Conservation (phyloP, 1,140 invertebrate genomes). For the Drosophila oshimai region DNA sequence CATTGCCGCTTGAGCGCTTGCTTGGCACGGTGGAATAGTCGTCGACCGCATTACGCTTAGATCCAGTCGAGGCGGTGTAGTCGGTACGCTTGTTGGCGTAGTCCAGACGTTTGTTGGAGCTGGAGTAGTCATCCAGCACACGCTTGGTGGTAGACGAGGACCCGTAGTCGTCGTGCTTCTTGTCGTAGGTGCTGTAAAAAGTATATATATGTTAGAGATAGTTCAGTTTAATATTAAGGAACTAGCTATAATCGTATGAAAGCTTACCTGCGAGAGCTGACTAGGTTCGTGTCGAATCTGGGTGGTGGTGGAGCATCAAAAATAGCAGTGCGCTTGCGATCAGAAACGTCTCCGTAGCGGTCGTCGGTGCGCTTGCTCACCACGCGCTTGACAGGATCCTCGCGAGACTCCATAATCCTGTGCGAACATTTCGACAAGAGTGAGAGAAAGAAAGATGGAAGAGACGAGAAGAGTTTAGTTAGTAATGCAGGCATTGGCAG, state of each 20-base stretch:
- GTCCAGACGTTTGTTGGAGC: constrained; percentile 65
- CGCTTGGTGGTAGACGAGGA: constrained; percentile 58
- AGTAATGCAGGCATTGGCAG: not conserved
- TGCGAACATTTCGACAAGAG: constrained; percentile 16
- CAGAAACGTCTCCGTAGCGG: constrained; percentile 77
- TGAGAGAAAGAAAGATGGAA: constrained; percentile 56
- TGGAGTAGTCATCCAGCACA: constrained; percentile 66
- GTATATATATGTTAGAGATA: no score
- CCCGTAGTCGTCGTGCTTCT: constrained; percentile 77
- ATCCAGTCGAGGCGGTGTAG: constrained; percentile 38
- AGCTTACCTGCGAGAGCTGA: constrained; percentile 69
- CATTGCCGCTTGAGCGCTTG: constrained; percentile 67
- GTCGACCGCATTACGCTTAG: constrained; percentile 70
- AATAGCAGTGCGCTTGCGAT: constrained; percentile 82
- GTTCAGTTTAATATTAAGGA: no score
- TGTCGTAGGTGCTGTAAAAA: constrained; percentile 60
- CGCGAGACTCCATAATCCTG: constrained; percentile 80
- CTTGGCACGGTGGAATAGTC: constrained; percentile 63
- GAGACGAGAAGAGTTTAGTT: constrained; percentile 33
- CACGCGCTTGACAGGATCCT: constrained; percentile 83
- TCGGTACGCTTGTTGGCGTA: constrained; percentile 70
- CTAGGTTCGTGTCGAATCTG: constrained; percentile 73
- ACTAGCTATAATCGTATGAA: no score
- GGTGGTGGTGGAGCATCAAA: constrained; percentile 83
- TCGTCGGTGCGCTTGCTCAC: constrained; percentile 80